Percentiles rank a stretch among this genome's conserved stretches.
These are phyloP conservation scores for Lota lota DNA, from an alignment of 2,113 vertebrate genomes.

Conservation along the genomic window DNA sequence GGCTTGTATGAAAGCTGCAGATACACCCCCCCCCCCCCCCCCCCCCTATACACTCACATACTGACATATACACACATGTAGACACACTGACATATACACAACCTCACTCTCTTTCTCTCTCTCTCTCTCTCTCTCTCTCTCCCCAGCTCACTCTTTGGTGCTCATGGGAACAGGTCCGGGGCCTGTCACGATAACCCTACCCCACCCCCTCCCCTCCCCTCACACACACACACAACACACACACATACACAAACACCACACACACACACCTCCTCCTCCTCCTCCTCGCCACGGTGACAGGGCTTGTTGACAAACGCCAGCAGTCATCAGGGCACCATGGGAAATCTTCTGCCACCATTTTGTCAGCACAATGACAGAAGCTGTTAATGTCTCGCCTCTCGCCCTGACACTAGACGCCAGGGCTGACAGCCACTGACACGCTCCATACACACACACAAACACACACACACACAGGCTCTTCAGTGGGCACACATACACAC, in stretches of 20 bases:
- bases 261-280: conserved; percentile 73
- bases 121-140: conserved; percentile 17
- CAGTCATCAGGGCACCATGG: conserved; percentile 99
- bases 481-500: conserved; percentile 63
- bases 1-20: conserved; percentile 90
- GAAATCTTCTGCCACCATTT: conserved; percentile 99
- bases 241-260: conserved; percentile 29
- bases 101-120: conserved; percentile 35
- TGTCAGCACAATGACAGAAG: conserved; percentile 99
- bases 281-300: conserved; percentile 91
- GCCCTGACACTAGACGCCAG: conserved; percentile 94
- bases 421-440: conserved; percentile 97
- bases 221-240: conserved; percentile 20
- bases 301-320: conserved; percentile 99
- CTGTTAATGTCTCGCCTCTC: conserved; percentile 99
- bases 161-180: too few relatives aligned
- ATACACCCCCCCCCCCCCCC: conserved; percentile 46
- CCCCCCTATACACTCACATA: background rate
- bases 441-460: conserved; percentile 47
- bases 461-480: conserved; percentile 23
- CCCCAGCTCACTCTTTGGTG: conserved; percentile 4
- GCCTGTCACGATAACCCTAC: conserved; percentile 18
- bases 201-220: conserved; percentile 34
- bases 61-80: background rate
- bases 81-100: conserved; percentile 5